These are phyloP conservation scores for Noturus placidus DNA, from an alignment of 2,113 vertebrate species.

Conservation along the genomic window DNA sequence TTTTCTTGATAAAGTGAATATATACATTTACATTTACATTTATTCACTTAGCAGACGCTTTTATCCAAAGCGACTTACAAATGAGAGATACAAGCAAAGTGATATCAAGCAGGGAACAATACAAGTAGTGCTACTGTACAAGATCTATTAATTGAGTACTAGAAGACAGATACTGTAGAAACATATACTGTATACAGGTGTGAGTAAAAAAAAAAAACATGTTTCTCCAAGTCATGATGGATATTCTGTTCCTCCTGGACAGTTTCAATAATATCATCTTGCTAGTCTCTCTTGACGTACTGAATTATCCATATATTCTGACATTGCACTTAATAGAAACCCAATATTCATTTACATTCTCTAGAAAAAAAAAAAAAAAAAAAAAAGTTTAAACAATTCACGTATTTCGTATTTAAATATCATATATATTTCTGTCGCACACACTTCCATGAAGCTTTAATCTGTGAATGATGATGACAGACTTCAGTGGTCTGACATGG, in stretches of 20 bases:
- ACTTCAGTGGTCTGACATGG: slow-evolving; percentile 7
- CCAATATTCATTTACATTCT: not conserved
- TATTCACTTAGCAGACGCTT: no score
- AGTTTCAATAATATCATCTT: not conserved
- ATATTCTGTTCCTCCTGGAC: not conserved
- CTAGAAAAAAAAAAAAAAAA: no score
- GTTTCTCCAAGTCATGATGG: not conserved
- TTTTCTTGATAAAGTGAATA: not conserved
- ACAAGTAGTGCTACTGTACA: no score
- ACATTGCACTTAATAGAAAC: not conserved
- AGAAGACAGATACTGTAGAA: no score
- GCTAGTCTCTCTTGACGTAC: not conserved
- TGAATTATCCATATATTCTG: not conserved
- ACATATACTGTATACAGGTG: not conserved
- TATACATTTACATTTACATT: no score
- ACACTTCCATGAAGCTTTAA: not conserved
- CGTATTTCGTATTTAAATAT: not conserved
- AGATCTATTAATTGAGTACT: no score
- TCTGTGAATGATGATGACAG: not conserved
- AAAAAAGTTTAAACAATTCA: no score
- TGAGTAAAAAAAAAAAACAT: not conserved
- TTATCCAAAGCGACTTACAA: no score
- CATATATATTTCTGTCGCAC: not conserved
- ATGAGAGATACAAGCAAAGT: no score
- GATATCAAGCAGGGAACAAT: no score